Evolutionary conservation across 2,113 vertebrate species (phyloP), one percentile per base, ranked within the genome.

Genomic region (Ciconia maguari): DNA sequence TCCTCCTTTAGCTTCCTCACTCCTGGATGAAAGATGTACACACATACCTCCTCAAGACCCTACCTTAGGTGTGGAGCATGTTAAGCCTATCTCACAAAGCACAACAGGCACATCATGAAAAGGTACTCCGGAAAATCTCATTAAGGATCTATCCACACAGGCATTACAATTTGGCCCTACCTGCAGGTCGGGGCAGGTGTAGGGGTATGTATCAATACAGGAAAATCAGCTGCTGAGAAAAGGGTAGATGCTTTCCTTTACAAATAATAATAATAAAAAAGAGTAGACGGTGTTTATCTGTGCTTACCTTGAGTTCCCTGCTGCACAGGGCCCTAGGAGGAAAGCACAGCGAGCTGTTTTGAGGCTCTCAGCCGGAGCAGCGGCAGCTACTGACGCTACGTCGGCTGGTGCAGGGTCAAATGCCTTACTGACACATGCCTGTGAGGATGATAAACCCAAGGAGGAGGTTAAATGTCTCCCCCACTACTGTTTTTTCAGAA

Each of bases 381-480:
- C 4, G 0, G 68, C 83, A 66, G 69, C 60, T 58, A 17, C 69
- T 1, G 1, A 9, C 9, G 1, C 36, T 44, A 36, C 0, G 0
- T 71, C 0, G 2, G 66, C 75, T 68, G 83, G n/a, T 44, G 58
- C 21, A 14, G 32, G 87, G 55, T 20, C 55, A 54, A 57, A 29
- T 1, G 3, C 46, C 25, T 38, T 51, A 55, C 38, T 96, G 81
- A 89, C 87, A 80, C 91, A 46, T 87, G 80, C 69, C 78, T 88
- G 90, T 96, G 82, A 79, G 61, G 34, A 79, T 70, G 89, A 87
- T 71, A 96, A 92, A 83, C 68, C 55, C 77, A 82, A 83, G 72
- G 48, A 58, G 85, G 66, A 96, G 55, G 87, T 85, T 96, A 95
- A 87, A 95, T 68, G 76, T 51, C 60, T 52, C 32, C n/a, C 42